These are phyloP conservation scores for Oreochromis mossambicus DNA, from an alignment of 2,797 vertebrate species.

Conservation along the genomic window DNA sequence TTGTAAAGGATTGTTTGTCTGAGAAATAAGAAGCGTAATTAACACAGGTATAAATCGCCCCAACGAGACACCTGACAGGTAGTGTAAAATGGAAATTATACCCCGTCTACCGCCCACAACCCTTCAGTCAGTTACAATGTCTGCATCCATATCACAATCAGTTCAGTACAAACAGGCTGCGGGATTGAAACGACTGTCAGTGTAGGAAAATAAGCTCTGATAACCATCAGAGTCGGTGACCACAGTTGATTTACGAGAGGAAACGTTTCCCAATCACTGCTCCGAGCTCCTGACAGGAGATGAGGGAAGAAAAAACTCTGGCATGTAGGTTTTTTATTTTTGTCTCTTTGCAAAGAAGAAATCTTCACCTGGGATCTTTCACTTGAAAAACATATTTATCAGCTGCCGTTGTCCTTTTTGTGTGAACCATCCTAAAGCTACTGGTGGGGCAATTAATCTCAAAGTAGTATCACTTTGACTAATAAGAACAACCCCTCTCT, in stretches of 20 bases:
- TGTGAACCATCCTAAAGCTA: not conserved
- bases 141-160: not conserved
- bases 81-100: not conserved
- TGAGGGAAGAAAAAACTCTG: not conserved
- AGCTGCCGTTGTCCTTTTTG: not conserved
- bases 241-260: not conserved
- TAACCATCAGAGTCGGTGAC: not conserved
- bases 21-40: not conserved
- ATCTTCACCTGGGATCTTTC: not conserved
- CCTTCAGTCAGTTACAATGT: not conserved
- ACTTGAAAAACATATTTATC: not conserved
- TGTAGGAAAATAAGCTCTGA: conserved; percentile 22
- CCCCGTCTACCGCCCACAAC: not conserved
- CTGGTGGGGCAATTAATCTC: not conserved
- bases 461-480: not conserved
- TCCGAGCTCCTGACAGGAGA: not conserved
- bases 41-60: not conserved
- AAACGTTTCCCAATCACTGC: not conserved
- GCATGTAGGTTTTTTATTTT: not conserved
- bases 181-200: not conserved
- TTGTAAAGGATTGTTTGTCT: not conserved
- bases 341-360: not conserved
- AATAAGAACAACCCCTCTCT: not conserved
- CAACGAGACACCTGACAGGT: not conserved
- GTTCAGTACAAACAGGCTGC: not conserved